Percentiles rank a stretch among this genome's conserved stretches.
phyloP scores from a whole-genome alignment of 2,888 invertebrate genomes.

The Rhagium mordax region DNA sequence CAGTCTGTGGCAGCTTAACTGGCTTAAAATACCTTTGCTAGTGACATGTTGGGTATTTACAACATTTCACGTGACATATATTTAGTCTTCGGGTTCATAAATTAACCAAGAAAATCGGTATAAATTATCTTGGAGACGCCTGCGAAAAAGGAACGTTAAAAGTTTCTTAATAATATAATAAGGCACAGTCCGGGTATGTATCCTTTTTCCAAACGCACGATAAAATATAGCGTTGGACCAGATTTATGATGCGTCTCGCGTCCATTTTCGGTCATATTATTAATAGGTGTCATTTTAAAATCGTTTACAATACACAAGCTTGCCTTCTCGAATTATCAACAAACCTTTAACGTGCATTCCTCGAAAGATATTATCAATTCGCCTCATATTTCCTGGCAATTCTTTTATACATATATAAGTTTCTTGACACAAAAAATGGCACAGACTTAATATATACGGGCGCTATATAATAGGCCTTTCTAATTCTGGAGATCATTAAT shows the following conservation, averaged over 20 bases:
- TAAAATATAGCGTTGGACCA: not conserved
- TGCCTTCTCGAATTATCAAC: conserved; percentile 16
- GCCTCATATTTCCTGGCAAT: conserved; percentile 1
- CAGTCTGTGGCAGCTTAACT: conserved; percentile 61
- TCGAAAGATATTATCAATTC: not conserved
- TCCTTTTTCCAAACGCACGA: conserved; percentile 1
- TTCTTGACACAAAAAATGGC: conserved; percentile 49
- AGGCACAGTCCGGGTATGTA: conserved; percentile 11
- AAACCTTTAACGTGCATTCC: conserved; percentile 1
- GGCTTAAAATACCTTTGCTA: conserved; percentile 39
- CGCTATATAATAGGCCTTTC: conserved; percentile 46
- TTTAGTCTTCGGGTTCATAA: conserved; percentile 32
- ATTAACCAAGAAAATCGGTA: conserved; percentile 26
- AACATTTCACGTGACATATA: conserved; percentile 25
- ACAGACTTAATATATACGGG: conserved; percentile 52
- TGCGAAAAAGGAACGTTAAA: conserved; percentile 4
- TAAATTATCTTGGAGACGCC: conserved; percentile 27
- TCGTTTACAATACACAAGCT: not conserved
- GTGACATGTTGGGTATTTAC: conserved; percentile 29
- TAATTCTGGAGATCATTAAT: conserved; percentile 51
- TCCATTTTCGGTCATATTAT: not conserved
- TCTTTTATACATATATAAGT: conserved; percentile 9
- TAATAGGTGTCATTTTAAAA: not conserved
- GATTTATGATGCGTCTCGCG: not conserved
- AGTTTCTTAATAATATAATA: conserved; percentile 23